Conservation (phyloP, 2,113 vertebrate genomes). For the Melanocharis versteri region DNA sequence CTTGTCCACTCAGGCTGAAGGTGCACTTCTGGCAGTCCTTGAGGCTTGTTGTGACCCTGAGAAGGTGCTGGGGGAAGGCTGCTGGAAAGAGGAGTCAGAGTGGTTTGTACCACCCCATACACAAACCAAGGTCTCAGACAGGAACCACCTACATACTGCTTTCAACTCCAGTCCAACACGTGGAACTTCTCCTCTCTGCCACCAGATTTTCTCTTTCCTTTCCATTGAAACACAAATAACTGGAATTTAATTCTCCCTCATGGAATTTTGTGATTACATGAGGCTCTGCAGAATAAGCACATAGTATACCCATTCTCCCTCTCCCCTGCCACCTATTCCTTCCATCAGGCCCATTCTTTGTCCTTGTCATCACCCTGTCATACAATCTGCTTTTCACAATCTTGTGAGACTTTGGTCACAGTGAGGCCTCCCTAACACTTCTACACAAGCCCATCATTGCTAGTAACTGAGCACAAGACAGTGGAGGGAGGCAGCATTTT, state of each 20-base stretch:
- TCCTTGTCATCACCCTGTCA: background rate
- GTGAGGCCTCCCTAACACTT: background rate
- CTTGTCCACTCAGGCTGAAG: background rate
- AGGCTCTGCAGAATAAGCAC: background rate
- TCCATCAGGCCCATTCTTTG: background rate
- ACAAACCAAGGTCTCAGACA: background rate
- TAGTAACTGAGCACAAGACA: background rate
- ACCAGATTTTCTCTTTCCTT: background rate
- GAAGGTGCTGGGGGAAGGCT: background rate
- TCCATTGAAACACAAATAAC: background rate
- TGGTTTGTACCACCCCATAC: background rate
- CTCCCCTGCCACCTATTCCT: background rate
- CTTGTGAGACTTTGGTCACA: background rate
- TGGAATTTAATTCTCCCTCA: background rate
- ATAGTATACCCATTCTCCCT: background rate
- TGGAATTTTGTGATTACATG: background rate
- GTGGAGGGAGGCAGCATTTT: background rate
- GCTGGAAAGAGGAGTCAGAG: background rate
- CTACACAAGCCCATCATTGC: background rate
- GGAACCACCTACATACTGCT: background rate
- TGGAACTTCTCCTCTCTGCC: background rate
- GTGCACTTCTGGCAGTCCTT: background rate
- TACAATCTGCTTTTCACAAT: background rate
- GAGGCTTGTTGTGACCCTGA: background rate
- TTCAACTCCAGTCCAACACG: rapidly evolving